Percentiles rank a stretch among this genome's conserved stretches.
Conservation (phyloP, 2,797 vertebrate species). For the Glyptemys insculpta region DNA sequence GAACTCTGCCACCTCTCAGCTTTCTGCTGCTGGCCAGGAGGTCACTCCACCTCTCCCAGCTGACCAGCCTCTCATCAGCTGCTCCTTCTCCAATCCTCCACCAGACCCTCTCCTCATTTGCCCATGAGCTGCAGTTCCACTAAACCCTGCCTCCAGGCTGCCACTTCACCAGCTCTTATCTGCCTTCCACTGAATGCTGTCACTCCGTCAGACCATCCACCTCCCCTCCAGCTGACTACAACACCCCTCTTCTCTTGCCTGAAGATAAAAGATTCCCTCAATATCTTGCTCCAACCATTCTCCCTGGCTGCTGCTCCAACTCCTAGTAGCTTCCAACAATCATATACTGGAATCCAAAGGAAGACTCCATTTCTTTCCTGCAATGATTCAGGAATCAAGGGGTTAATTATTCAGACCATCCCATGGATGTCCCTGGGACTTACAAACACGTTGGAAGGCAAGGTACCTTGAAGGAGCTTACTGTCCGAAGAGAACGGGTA, state of each 20-base stretch:
- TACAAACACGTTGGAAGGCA: not conserved
- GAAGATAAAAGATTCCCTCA: not conserved
- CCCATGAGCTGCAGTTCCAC: not conserved
- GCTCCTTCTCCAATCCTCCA: not conserved
- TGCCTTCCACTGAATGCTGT: not conserved
- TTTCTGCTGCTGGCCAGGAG: not conserved
- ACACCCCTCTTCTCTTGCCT: not conserved
- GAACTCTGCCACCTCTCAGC: not conserved
- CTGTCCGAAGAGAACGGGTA: not conserved
- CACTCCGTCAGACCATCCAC: not conserved
- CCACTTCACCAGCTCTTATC: not conserved
- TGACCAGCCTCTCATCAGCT: not conserved
- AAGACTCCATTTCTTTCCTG: not conserved
- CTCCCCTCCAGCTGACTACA: not conserved
- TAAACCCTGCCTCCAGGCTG: not conserved
- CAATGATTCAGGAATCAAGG: not conserved
- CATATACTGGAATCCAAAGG: not conserved
- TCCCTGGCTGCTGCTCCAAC: not conserved
- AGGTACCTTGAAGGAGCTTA: not conserved
- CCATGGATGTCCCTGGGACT: not conserved
- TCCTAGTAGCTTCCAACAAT: not conserved
- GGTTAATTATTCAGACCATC: not conserved
- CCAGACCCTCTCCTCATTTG: not conserved
- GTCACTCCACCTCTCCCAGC: not conserved
- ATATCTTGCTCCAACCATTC: not conserved